Evolutionary conservation across 2,888 invertebrate genomes (phyloP), one percentile per base, ranked within the genome.

Genomic region (Drosophila mimetica): DNA sequence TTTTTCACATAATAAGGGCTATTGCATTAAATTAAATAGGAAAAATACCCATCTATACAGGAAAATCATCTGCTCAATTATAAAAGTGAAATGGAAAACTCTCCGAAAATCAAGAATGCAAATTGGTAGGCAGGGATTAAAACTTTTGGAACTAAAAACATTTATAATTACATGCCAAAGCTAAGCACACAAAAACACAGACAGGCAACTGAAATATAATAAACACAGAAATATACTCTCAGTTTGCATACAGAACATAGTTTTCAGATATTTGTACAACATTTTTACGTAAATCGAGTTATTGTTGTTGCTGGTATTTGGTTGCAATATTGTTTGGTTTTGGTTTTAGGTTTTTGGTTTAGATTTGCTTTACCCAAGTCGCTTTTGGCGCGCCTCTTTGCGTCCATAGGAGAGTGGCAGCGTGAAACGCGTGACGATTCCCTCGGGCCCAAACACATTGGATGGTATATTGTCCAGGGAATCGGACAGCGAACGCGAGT

Each of bases 361-460:
- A 32, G n/a, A 14, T 66, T 52, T 58, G 71, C 83, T 91, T 93
- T 94, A 96, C 96, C 96, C 96, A 94, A 95, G 95, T 93, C 96
- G 94, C 93, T 96, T 96, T 93, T 96, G 96, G 91, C 95, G 95
- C 88, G 93, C 93, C 92, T 94, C 94, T 93, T 95, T 95, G 92
- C 95, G 94, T 93, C 95, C 95, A 93, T 95, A 95, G 92, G 95
- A 95, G 93, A 96, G 93, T 89, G 95, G 95, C 93, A 95, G 93
- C 90, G 94, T 95, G 93, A 95, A 94, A 93, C 94, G 93, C 81
- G 94, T 94, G 88, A 94, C 93, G 81, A 92, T 91, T 79, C 92
- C 92, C 92, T 93, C 93, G 92, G 94, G 92, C 92, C 94, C 93
- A 93, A 93, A 93, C 92, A 92, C 92, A 90, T 92, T 92, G 74